Base-by-base conservation (phyloP, 2,888 invertebrate genomes). In the Melolontha melolontha region DNA sequence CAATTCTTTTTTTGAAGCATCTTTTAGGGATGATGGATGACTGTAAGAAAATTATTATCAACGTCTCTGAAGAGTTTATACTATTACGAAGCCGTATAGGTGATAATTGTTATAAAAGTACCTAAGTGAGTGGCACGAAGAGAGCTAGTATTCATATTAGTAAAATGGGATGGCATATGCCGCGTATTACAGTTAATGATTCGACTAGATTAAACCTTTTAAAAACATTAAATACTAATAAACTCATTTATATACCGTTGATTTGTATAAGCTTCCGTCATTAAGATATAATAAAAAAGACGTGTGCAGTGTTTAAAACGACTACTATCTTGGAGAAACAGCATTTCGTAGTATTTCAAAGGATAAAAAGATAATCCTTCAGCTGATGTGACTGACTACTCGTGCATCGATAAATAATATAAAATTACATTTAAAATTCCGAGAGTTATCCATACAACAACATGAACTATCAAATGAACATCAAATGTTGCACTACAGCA, bases 61-160 rank as follows among this genome's bases (percentile, higher is more conserved):
- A 82, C 70, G 76, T 76, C 59, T 80, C 79, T 73, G 81, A 82
- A 76, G 81, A 83, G 73, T 63, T 80, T 16, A 73, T 81, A 34
- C 66, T 83, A n/a, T 72, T 74, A 14, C 71, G 80, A 62, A 70
- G 77, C 29, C 76, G 74, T 27, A 54, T 34, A 12, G 67, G 69
- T 64, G 14, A 12, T 7, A 80, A 81, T 73, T 41, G 11, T 50
- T 55, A 57, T 22, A 16, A 7, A 17, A 57, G 27, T 41, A 40
- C 42, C 1, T 29, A 1, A n/a, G 34, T 1, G 5, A 29, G 4
- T 41, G 57, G 57, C 6, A 41, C 57, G 42, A 57, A 57, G 22
- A 57, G 10, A n/a, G 40, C 42, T 10, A 29, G 11, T 16, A 64
- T 64, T 2, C 41, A 42, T 14, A n/a, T 64, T 5, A 50, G 22